Evolutionary conservation across 2,113 vertebrate genomes (phyloP), one percentile per base, ranked within the genome.

Genomic region (Phyllostomus hastatus): DNA sequence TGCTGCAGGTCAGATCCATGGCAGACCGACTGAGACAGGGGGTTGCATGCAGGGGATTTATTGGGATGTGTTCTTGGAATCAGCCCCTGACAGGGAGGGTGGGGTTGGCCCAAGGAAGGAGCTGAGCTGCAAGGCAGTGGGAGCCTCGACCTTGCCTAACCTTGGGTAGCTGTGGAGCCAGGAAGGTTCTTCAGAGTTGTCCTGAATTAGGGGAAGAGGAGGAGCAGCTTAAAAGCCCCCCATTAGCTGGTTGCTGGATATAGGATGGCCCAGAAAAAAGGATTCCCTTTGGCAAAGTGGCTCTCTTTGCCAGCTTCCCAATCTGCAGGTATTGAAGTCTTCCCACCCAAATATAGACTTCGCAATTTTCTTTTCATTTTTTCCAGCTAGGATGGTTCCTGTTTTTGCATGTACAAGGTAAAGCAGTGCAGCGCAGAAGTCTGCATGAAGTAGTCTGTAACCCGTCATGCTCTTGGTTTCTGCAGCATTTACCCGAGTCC

Each of bases 391-490:
- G 35, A 41, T 11, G 26, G 1, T 43, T 95, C 35, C 9, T 43
- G 0, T 67, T 79, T 78, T 10, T 35, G 50, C 59, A 73, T 5
- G 2, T 9, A 17, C 0, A 24, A 90, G 52, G 7, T 11, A 54
- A 82, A 46, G 2, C 15, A 35, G 10, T 41, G 6, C 6, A 7
- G 7, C 35, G 6, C 50, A 80, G 22, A 57, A 17, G 64, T 73
- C 28, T 31, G 35, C 7, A 20, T 16, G 14, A 61, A 73, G 5
- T 72, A 7, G 4, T 33, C 48, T 90, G 20, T 14, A 15, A 26
- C 7, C 33, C 17, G 1, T 72, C 38, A 0, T 7, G 31, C 7
- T 5, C 0, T 31, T 26, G 4, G 3, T 11, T 0, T 75, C 54
- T 64, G 28, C 6, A 31, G 15, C 1, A 0, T 28, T 8, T 11